Base-by-base conservation (phyloP, 23 tunicate species). In the Botrylloides violaceus region DNA sequence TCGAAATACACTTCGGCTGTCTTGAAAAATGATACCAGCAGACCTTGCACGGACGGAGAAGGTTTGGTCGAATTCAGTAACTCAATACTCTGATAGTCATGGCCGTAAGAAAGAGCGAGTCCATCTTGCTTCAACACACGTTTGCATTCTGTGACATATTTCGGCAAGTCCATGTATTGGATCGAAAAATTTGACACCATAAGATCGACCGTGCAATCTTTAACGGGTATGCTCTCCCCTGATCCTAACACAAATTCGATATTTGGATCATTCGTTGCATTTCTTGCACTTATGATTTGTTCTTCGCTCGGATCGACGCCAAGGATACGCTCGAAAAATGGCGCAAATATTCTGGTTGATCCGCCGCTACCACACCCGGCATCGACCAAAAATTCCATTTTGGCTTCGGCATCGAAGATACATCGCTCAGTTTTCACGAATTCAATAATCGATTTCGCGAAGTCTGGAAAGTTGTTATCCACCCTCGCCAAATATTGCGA, bases 351-450 rank as follows among this genome's bases (percentile, higher is more conserved):
- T 59, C 64, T 59, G 7, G 64, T 59, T 59, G 64, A 59, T 5
- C 64, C 28, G 24, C 64, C 64, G 64, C 64, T 59, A 21, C 64
- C 64, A 21, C 64, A 59, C 7, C 64, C 64, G 28, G 28, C 64
- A 59, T 59, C 64, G 6, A 59, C 28, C 64, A 59, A 6, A 5
- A 59, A 43, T 43, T 43, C 53, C 53, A 43, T 43, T 15, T 9
- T 9, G 53, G 12, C 15, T 15, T 9, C 15, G 9, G 9, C 53
- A 15, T 43, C 53, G 9, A 15, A 7, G 9, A 43, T 9, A 9
- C 15, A 15, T 43, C 53, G 9, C 53, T 43, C 53, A 43, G 53
- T 43, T 15, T 15, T 43, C 12, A 43, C 53, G 53, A 43, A 43
- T 9, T 43, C 15, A 15, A 43, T 43, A 15, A 43, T 43, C 15